Base-by-base conservation (phyloP, 2,113 vertebrate species). In the Burhinus oedicnemus region DNA sequence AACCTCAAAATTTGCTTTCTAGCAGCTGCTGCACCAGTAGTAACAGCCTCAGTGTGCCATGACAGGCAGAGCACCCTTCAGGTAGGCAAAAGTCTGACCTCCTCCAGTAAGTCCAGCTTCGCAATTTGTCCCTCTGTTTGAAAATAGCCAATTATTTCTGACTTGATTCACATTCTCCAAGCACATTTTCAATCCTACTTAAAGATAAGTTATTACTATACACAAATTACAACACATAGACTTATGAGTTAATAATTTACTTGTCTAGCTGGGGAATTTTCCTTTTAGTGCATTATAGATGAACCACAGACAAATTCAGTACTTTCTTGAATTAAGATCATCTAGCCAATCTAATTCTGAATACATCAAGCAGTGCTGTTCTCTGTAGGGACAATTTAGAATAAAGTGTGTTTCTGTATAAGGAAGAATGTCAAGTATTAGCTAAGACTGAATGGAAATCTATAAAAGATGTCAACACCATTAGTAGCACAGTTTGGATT, bases 231-330 rank as follows among this genome's bases (percentile, higher is more conserved):
- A 97, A 88, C 82, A 93, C 94, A 71, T n/a, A 97, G 95, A 95
- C 75, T 88, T 96, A 93, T 55, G 95, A 96, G 90, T 96, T 96
- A 93, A 96, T 96, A 93, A 97, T 96, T 97, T 87, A 93, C 87
- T 96, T 97, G 86, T 91, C 91, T 94, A 92, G 89, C 90, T 91
- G 52, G 89, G 80, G 95, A 96, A 88, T 95, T 97, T 95, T 95
- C 91, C 70, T 95, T 94, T 97, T 95, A 95, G 87, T 89, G 70
- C 86, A 95, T 95, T 97, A 97, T 91, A 93, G 91, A 96, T 95
- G 89, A 95, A 89, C 38, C 79, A 51, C 79, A 95, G 96, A 95
- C 83, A 95, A 96, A 96, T 96, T 87, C 93, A 95, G 96, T 95
- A 75, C 87, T 97, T 96, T 83, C 90, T 68, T 93, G 91, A 95